Evolutionary conservation across 2,797 vertebrate genomes (phyloP), one percentile per base, ranked within the genome.

Genomic region (Manis crassicaudata): DNA sequence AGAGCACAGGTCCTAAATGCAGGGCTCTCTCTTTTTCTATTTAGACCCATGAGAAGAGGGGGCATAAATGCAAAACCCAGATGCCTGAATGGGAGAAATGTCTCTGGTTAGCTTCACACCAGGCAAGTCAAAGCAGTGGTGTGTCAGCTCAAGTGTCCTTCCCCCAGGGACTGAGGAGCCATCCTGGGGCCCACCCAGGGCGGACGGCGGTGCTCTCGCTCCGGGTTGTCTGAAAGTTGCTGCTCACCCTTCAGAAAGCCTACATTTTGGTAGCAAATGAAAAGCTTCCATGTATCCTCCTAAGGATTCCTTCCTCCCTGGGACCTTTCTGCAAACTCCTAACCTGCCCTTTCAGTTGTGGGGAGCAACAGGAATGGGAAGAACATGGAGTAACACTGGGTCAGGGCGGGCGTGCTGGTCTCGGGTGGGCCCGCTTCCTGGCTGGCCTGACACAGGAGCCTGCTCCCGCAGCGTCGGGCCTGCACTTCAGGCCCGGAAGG

Each of bases 201-300:
- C 27, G 10, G 11, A 5, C 0, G 1, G 2, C 0, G 1, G 2
- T 10, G 40, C 0, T 16, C 65, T 27, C 10, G 17, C 16, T 2
- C 2, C 10, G 25, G 62, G 62, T 37, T n/a, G 77, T 54, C 68
- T 60, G 21, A n/a, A 62, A 20, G 81, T 25, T 1, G 0, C 65
- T 29, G 37, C 35, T 62, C 29, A 17, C 23, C 20, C 43, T 40
- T 43, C 27, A 12, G 79, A 67, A 50, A 92, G 68, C 23, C 13
- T 18, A 2, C 0, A 6, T 3, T 13, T 6, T 46, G 37, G 54
- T 12, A 29, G 9, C 37, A 10, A 77, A 12, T 1, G 0, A 85
- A 72, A 72, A 32, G 65, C 77, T 8, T 1, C 72, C 29, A 5
- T 3, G 17, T 17, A 0, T 58, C 9, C 21, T 63, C 40, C 25